Evolutionary conservation across 2,113 vertebrate species (phyloP).

Genomic region (Ancistrus triradiatus): DNA sequence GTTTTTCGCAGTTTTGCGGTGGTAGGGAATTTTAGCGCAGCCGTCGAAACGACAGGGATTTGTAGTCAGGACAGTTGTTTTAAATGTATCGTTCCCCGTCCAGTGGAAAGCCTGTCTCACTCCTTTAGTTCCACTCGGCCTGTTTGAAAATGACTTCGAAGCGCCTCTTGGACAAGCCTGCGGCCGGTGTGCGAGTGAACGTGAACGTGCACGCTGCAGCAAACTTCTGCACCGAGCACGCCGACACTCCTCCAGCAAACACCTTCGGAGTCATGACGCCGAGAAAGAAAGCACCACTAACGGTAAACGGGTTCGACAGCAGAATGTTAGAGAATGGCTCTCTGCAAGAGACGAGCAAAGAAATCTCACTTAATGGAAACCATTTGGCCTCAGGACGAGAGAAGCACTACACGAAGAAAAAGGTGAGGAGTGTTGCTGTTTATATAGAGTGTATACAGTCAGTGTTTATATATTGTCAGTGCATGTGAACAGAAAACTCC

Average conservation of each 20-base stretch:
- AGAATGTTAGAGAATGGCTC: conserved; percentile 53
- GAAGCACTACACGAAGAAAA: conserved; percentile 57
- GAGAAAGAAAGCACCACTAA: conserved; percentile 46
- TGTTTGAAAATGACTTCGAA: conserved; percentile 70
- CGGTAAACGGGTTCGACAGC: conserved; percentile 49
- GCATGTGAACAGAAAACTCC: not conserved
- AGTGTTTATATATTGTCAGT: not conserved
- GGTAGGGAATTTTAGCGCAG: conserved; percentile 54
- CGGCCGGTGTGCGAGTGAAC: conserved; percentile 53
- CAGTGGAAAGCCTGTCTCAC: conserved; percentile 60
- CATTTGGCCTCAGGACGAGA: conserved; percentile 48
- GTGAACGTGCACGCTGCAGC: conserved; percentile 53
- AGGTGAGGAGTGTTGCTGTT: conserved; percentile 57
- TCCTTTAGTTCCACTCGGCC: conserved; percentile 60
- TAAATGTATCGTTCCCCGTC: conserved; percentile 67
- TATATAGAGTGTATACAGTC: not conserved
- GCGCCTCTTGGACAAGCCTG: conserved; percentile 62
- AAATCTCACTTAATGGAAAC: conserved; percentile 48
- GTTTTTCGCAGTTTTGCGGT: conserved; percentile 55
- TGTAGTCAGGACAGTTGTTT: conserved; percentile 55
- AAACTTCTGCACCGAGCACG: conserved; percentile 51
- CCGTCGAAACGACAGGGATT: conserved; percentile 42
- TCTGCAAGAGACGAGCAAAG: conserved; percentile 48
- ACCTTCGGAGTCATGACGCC: conserved; percentile 48
- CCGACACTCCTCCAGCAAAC: conserved; percentile 44